Evolutionary conservation across 2,113 vertebrate species (phyloP).

Genomic region (Notothenia coriiceps): DNA sequence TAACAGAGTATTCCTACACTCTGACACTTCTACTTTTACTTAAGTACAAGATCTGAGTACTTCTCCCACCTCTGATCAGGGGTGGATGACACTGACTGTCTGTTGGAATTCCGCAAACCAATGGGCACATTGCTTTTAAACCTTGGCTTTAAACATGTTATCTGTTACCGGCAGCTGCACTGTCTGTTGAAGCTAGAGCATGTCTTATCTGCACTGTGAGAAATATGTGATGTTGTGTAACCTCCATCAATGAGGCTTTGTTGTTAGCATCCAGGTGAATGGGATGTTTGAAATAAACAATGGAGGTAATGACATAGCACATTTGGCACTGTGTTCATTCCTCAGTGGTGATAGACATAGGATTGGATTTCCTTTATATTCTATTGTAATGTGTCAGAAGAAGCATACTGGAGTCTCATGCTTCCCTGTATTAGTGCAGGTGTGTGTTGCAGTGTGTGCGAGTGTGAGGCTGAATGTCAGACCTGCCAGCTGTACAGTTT

Average conservation of each 20-base stretch:
- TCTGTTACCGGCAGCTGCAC: constrained; percentile 9
- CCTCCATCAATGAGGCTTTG: constrained; percentile 65
- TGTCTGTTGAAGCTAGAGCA: constrained; percentile 21
- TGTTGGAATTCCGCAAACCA: not conserved
- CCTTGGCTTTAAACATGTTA: not conserved
- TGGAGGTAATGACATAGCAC: constrained; percentile 33
- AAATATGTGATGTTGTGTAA: constrained; percentile 58
- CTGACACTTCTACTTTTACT: too few species aligned
- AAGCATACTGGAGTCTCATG: not conserved
- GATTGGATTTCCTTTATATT: not conserved
- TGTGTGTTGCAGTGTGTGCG: constrained; percentile 5
- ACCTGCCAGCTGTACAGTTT: constrained; percentile 93
- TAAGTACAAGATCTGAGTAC: too few species aligned
- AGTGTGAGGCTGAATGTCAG: constrained; percentile 12
- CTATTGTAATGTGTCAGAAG: not conserved
- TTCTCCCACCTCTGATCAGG: too few species aligned
- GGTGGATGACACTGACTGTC: not conserved
- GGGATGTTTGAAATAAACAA: constrained; percentile 22
- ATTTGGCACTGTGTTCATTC: constrained; percentile 11
- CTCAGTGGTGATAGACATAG: not conserved
- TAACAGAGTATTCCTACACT: too few species aligned
- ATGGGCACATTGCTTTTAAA: not conserved
- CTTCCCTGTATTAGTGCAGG: not conserved
- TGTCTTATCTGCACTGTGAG: constrained; percentile 40
- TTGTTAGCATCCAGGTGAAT: constrained; percentile 65